Base-by-base conservation (phyloP, 1,140 invertebrate genomes). In the Rhopalosiphum padi region DNA sequence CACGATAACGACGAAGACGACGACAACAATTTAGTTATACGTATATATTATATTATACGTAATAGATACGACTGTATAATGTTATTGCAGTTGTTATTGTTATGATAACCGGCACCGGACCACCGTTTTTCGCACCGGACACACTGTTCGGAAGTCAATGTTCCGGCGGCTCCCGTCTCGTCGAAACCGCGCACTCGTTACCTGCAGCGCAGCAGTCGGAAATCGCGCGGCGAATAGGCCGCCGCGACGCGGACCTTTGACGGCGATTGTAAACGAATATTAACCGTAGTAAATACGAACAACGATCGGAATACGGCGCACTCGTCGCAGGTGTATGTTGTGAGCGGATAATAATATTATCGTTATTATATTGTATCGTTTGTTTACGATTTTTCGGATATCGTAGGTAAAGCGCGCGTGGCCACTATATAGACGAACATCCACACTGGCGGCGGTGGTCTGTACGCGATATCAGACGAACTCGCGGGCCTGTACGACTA, bases 61-160 rank as follows among this genome's bases (percentile, higher is more conserved):
- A n/a, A 18, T 3, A n/a, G 4, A n/a, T 35, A 35, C 0, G 4
- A 18, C n/a, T 35, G 60, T 18, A 77, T 18, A 77, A 77, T 77
- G 53, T 53, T n/a, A n/a, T 18, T 6, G 60, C 48, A 18, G 48
- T 51, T 51, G 15, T 68, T 77, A 11, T 77, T 77, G 5, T 60
- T n/a, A n/a, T 18, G 5, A 77, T n/a, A 21, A 41, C 23, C 22
- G 82, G 22, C 43, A 25, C 37, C 41, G 41, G 48, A 35, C n/a
- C 91, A 37, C 48, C 91, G 91, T 92, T 92, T 92, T 85, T 92
- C 91, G 77, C 77, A 41, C 88, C 91, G 91, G 91, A 92, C 91
- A 85, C 77, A 23, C 91, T 9, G 23, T 85, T 92, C 91, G 91
- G 91, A 93, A 93, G 91, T 93, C 46, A 37, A 86, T 55, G 15